A percentile compares a stretch with the other conserved stretches of the same genome.
These are phyloP conservation scores for Pristis pectinata DNA, from an alignment of 2,797 vertebrate genomes.

Conservation along the genomic window DNA sequence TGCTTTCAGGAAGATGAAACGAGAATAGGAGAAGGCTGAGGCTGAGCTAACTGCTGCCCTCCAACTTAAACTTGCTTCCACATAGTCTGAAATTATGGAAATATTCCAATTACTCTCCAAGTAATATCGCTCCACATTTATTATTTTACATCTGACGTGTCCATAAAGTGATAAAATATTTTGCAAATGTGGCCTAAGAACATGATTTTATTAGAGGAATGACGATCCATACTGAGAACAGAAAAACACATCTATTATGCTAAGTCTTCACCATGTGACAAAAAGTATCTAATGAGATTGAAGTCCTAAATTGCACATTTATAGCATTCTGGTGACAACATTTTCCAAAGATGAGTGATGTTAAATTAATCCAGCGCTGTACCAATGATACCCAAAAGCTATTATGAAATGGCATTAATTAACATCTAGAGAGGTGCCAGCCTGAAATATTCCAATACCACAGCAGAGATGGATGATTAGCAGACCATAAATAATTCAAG, in stretches of 20 bases:
- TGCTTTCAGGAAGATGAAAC: not conserved
- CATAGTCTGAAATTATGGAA: not conserved
- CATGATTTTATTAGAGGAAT: not conserved
- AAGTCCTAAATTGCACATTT: slow-evolving; percentile 21
- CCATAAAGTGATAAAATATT: not conserved
- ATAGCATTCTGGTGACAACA: slow-evolving; percentile 1
- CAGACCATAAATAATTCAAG: slow-evolving; percentile 35
- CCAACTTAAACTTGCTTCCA: not conserved
- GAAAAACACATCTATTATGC: not conserved
- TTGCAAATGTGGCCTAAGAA: not conserved
- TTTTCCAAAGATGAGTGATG: slow-evolving; percentile 35
- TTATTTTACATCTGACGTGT: not conserved
- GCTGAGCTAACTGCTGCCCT: not conserved
- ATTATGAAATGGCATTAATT: slow-evolving; percentile 36
- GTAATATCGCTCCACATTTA: not conserved
- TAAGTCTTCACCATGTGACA: not conserved
- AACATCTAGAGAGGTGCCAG: slow-evolving; percentile 33
- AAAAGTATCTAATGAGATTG: slow-evolving; percentile 6
- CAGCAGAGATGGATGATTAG: slow-evolving; percentile 31
- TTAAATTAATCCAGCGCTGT: slow-evolving; percentile 20
- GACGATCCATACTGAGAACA: not conserved
- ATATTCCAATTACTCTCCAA: not conserved
- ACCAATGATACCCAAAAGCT: slow-evolving; percentile 30
- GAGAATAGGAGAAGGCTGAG: not conserved
- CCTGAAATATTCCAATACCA: slow-evolving; percentile 4